Base-by-base conservation (phyloP, 64 coral and sea anemone genomes). In the Actinia equina region DNA sequence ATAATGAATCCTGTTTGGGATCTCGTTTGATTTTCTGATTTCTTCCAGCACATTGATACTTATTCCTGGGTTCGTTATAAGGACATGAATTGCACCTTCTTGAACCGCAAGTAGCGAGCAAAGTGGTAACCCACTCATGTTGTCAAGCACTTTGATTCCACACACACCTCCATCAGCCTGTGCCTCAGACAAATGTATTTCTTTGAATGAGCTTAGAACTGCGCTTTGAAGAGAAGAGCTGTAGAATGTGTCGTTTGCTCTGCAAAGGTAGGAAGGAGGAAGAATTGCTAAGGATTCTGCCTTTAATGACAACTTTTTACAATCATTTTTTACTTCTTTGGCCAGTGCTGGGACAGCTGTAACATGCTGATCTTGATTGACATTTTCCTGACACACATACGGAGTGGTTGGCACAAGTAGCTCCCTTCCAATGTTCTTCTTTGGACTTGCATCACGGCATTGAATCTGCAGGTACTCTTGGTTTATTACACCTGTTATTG, bases 191-290 rank as follows among this genome's bases (percentile, higher is more conserved):
- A 69, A 18, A n/a, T 16, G 11, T 27, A 74, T 8, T 76, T n/a
- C 51, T n/a, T 30, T 27, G 44, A 26, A n/a, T 43, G 19, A 52
- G 6, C 5, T 65, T 64, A 17, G 58, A 79, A 97, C 64, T 18
- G 77, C 91, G 52, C 89, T 84, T 15, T 80, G 60, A 78, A 88
- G 93, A 8, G 86, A 82, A 19, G 43, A 49, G 44, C 79, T 84
- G 27, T 92, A 97, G 43, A 65, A 19, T 14, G 26, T 60, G 57
- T 97, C 94, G 82, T 97, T 97, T 44, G 88, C 22, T 46, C 77
- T 83, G 16, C 84, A 58, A 88, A 97, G 87, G 52, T 88, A 93
- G 30, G 91, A 93, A 58, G 91, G 88, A 26, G 94, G 94, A 42
- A 97, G 83, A 23, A 92, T 54, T 19, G 53, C 52, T 59, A 23